Percentiles rank a stretch among this genome's conserved stretches.
phyloP scores from a whole-genome alignment of 1,140 invertebrate genomes.

The Zaprionus gabonicus region DNA sequence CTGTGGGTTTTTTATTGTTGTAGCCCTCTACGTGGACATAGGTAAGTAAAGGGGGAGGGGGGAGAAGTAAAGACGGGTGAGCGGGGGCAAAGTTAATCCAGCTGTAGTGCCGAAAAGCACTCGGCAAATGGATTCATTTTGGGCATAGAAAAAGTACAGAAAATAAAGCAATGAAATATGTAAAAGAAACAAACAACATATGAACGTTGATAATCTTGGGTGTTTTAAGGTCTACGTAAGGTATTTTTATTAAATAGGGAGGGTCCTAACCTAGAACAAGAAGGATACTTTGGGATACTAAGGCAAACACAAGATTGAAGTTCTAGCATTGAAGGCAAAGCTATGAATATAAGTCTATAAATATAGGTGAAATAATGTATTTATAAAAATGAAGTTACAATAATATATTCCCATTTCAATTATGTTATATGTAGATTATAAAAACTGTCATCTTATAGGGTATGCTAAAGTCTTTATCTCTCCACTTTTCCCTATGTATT shows the following conservation, averaged over 20 bases:
- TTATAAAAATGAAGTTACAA: too few relatives aligned
- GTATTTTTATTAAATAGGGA: too few relatives aligned
- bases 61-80: too few relatives aligned
- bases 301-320: too few relatives aligned
- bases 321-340: too few relatives aligned
- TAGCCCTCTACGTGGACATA: background rate
- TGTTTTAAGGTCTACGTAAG: background rate
- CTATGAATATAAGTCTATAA: too few relatives aligned
- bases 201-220: background rate
- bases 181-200: background rate
- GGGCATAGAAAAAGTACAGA: background rate
- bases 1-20: constrained; percentile 9
- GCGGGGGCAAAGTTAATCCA: background rate
- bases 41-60: background rate
- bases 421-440: too few relatives aligned
- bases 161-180: background rate
- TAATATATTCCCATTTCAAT: too few relatives aligned
- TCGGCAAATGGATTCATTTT: background rate
- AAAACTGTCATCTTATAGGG: background rate
- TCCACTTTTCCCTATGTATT: background rate
- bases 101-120: constrained; percentile 4
- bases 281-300: too few relatives aligned
- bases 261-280: too few relatives aligned
- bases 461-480: background rate
- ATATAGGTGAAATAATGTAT: too few relatives aligned